Conservation (phyloP, 2,797 vertebrate species). For the Sebastes hopkinsi region DNA sequence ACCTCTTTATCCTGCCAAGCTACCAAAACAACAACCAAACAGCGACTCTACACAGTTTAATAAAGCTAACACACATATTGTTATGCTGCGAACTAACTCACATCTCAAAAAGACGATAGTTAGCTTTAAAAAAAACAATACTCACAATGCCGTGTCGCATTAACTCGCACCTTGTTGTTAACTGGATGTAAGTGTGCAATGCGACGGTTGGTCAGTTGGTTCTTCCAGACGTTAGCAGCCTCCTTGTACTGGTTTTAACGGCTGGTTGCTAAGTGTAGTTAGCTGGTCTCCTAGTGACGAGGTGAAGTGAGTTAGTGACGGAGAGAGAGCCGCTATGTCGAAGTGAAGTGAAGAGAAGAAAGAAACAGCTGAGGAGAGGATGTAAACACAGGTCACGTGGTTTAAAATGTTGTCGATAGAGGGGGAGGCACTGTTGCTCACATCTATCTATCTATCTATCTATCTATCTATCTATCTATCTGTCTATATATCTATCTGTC, state of each 20-base stretch:
- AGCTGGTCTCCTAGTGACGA: neutral
- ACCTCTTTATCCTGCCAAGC: slow-evolving; percentile 17
- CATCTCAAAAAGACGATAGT: neutral
- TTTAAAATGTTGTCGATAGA: slow-evolving; percentile 49
- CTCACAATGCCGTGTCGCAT: slow-evolving; percentile 72
- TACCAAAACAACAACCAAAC: neutral
- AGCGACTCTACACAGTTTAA: neutral
- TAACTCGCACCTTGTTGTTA: slow-evolving; percentile 43
- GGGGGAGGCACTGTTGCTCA: slow-evolving; percentile 61
- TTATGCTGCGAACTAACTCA: neutral
- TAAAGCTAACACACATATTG: neutral
- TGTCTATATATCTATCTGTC: neutral
- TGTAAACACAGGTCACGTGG: slow-evolving; percentile 95
- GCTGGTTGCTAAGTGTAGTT: neutral
- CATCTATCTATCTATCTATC: slow-evolving; percentile 46
- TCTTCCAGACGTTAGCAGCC: neutral
- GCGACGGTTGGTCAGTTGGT: slow-evolving; percentile 31
- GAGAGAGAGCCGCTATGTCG: slow-evolving; percentile 33
- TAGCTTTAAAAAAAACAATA: slow-evolving; percentile 9
- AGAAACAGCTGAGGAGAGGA: slow-evolving; percentile 91
- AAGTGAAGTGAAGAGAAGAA: slow-evolving; percentile 58
- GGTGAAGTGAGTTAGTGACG: neutral
- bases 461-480: slow-evolving; percentile 26
- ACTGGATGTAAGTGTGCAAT: slow-evolving; percentile 37
- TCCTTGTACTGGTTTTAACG: neutral